A percentile compares a stretch with the other conserved stretches of the same genome.
Evolutionary conservation across 92 coral and sea anemone genomes (phyloP).

Genomic region (Parazoanthus swiftii): DNA sequence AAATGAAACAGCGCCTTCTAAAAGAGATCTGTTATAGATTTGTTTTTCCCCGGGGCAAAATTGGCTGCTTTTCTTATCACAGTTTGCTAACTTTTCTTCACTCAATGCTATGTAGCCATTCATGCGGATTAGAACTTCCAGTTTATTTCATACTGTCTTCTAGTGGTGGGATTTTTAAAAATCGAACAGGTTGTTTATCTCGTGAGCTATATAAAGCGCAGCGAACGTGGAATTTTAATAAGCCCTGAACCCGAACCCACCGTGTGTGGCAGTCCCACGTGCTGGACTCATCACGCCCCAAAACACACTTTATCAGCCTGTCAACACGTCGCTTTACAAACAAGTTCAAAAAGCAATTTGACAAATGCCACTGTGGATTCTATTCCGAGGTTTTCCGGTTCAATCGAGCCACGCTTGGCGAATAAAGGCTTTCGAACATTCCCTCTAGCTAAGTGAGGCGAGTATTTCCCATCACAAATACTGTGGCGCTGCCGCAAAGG

Average conservation of each 20-base stretch:
- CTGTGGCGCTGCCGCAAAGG: conserved; percentile 10
- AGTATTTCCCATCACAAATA: conserved; percentile 43
- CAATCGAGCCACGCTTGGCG: conserved; percentile 33
- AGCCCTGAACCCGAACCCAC: background rate
- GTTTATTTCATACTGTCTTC: background rate
- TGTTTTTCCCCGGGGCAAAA: conserved; percentile 3
- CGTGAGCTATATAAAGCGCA: background rate
- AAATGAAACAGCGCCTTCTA: background rate
- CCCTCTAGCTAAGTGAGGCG: conserved; percentile 30
- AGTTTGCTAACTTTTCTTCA: background rate
- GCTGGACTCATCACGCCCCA: conserved; percentile 74
- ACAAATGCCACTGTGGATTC: conserved; percentile 55
- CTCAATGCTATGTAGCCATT: background rate
- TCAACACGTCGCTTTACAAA: conserved; percentile 80
- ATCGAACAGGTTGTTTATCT: conserved; percentile 21
- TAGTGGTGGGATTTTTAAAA: conserved; percentile 15
- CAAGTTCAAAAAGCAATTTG: conserved; percentile 65
- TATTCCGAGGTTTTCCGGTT: conserved; percentile 39
- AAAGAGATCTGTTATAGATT: background rate
- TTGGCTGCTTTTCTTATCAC: conserved; percentile 15
- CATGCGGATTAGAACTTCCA: conserved; percentile 4
- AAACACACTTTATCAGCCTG: conserved; percentile 63
- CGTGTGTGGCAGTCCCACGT: conserved; percentile 43
- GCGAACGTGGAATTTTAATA: conserved; percentile 33
- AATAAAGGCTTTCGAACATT: conserved; percentile 11